Evolutionary conservation across 1,140 invertebrate species (phyloP).

Genomic region (Pachyrhynchus sulphureomaculatus): DNA sequence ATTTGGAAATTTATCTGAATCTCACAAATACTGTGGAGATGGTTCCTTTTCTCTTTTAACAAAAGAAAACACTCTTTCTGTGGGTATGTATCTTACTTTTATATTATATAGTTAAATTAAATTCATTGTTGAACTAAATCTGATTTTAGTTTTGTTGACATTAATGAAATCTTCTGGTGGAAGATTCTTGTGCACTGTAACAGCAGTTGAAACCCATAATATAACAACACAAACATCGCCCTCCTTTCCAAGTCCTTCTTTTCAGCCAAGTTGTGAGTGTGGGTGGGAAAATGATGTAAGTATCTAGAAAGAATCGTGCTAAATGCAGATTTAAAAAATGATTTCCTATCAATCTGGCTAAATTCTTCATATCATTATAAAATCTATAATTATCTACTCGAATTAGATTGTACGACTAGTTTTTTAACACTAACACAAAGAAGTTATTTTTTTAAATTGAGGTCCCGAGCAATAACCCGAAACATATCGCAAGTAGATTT

Average conservation of each 20-base stretch:
- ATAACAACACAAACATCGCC: neutral
- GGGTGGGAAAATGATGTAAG: conserved; percentile 53
- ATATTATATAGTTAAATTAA: no score
- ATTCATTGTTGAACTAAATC: neutral
- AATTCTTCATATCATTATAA: neutral
- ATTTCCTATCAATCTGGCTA: no score
- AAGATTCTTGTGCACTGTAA: conserved; percentile 55
- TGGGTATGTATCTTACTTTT: no score
- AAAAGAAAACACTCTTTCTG: conserved; percentile 48
- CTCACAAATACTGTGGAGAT: conserved; percentile 57
- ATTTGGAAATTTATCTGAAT: conserved; percentile 51
- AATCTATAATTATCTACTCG: no score
- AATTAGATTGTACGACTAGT: no score
- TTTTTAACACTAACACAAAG: no score
- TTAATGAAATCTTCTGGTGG: conserved; percentile 49
- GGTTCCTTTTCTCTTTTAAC: conserved; percentile 53
- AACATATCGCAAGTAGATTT: no score
- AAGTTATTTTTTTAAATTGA: no score
- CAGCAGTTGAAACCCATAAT: conserved; percentile 39
- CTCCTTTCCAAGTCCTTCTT: conserved; percentile 6
- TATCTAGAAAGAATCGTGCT: neutral
- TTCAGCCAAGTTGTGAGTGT: conserved; percentile 53
- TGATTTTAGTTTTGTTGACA: conserved; percentile 12
- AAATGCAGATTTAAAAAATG: no score
- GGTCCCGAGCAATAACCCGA: no score